A percentile compares a stretch with the other conserved stretches of the same genome.
phyloP scores from a whole-genome alignment of 2,888 invertebrate species.

The Apodemia duryi region DNA sequence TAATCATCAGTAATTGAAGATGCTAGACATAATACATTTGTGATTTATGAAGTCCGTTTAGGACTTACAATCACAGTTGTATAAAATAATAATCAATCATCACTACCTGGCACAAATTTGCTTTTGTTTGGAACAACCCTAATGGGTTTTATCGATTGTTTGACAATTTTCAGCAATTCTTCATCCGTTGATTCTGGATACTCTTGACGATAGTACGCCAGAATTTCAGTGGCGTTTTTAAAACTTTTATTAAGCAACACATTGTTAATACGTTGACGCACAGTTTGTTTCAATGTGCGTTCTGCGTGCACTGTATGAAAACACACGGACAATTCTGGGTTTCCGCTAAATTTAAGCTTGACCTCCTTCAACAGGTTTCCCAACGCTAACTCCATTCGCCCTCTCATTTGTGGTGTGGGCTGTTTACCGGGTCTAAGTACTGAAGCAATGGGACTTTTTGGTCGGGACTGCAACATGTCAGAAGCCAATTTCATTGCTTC shows the following conservation, averaged over 20 bases:
- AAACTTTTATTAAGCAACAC: constrained; percentile 7
- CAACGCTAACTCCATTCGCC: constrained; percentile 3
- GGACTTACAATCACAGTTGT: background rate
- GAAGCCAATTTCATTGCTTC: background rate
- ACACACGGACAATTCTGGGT: constrained; percentile 3
- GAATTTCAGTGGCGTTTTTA: background rate
- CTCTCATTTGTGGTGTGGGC: constrained; percentile 3
- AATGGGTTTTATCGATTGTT: background rate
- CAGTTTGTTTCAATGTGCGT: background rate
- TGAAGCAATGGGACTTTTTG: background rate
- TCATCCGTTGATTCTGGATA: constrained; percentile 10
- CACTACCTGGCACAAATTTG: constrained; percentile 1
- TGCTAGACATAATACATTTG: background rate
- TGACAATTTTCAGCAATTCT: constrained; percentile 9
- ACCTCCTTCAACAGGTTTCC: background rate
- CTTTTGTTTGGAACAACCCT: background rate
- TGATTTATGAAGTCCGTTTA: background rate
- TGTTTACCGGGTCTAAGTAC: background rate
- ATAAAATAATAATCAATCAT: constrained; percentile 1
- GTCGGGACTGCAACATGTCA: background rate
- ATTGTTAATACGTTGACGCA: background rate
- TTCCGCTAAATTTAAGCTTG: background rate
- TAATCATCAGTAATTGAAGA: background rate
- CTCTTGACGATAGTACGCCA: background rate
- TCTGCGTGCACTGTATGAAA: background rate